Evolutionary conservation across 1,140 invertebrate species (phyloP), one percentile per base, ranked within the genome.

Genomic region (Drosophila ohnishii): DNA sequence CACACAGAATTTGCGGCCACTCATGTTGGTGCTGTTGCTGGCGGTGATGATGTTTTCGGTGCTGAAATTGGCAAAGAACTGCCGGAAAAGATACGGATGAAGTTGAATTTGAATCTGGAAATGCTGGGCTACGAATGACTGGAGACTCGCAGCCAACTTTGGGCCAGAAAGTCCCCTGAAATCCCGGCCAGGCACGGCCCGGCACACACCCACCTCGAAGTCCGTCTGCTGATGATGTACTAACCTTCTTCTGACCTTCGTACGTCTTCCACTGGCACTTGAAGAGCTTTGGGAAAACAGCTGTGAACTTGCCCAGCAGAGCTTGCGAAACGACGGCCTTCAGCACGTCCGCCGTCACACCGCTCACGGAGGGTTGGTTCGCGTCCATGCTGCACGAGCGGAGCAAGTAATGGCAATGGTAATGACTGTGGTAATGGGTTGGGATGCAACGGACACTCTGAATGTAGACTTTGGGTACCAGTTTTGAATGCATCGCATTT

Each of bases 1-100:
- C 89, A 99, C 98, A 89, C 98, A 98, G 93, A 99, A 99, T 95
- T 98, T 98, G 73, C 98, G 95, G 44, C 55, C 50, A 39, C 71
- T 69, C 84, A 88, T 88, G 40, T 78, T 84, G 47, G 67, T 69
- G 57, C n/a, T 62, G 53, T 78, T 42, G 48, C 72, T 80, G 47
- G 64, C 60, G 57, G 13, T 59, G 50, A 78, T 35, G 74, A 25
- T 55, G 92, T 92, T 81, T 40, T 88, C 44, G 70, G 58, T 57
- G 91, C 92, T 83, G 74, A 80, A 80, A 70, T 87, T 71, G 59
- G 84, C 84, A 56, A 67, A 84, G 47, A 80, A 67, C 84, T 88
- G 53, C 25, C 48, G 42, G 48, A 7, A 19, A 50, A 42, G 44
- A 34, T 47, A 48, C 6, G 50, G 39, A 32, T 10, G 40, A 30